Evolutionary conservation across 2,113 vertebrate species (phyloP).

Genomic region (Lates calcarifer): DNA sequence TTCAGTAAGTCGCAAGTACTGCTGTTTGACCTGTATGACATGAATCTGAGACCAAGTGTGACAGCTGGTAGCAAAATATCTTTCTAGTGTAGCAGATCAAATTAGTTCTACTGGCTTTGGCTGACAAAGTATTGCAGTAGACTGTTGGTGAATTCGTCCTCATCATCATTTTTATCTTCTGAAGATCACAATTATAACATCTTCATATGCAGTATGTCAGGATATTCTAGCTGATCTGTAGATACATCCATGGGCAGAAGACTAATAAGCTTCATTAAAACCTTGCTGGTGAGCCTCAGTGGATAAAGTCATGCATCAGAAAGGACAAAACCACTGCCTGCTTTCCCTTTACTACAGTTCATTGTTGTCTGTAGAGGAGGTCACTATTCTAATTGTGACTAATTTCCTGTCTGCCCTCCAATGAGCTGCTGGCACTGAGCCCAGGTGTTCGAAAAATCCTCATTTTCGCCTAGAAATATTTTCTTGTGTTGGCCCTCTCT

Average conservation of each 20-base stretch:
- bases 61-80: too few species aligned
- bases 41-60: neutral
- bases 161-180: neutral
- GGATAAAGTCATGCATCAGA: conserved; percentile 15
- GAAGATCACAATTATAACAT: neutral
- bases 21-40: neutral
- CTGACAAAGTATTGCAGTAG: neutral
- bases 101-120: neutral
- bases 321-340: conserved; percentile 31
- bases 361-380: conserved; percentile 42
- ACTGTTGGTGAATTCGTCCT: neutral
- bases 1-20: neutral
- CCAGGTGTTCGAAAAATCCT: conserved; percentile 35
- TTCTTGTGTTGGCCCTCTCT: conserved; percentile 11
- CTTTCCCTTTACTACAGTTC: conserved; percentile 28
- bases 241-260: neutral
- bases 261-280: conserved; percentile 29
- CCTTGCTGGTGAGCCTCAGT: neutral
- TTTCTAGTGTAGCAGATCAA: neutral
- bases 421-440: conserved; percentile 58
- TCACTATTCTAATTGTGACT: conserved; percentile 71
- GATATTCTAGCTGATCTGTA: neutral
- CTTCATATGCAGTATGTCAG: neutral
- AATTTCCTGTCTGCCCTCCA: conserved; percentile 67
- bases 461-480: conserved; percentile 24